Percentiles rank a stretch among this genome's conserved stretches.
phyloP scores from a whole-genome alignment of 2,888 invertebrate genomes.

The Amblyjoppa proteus region DNA sequence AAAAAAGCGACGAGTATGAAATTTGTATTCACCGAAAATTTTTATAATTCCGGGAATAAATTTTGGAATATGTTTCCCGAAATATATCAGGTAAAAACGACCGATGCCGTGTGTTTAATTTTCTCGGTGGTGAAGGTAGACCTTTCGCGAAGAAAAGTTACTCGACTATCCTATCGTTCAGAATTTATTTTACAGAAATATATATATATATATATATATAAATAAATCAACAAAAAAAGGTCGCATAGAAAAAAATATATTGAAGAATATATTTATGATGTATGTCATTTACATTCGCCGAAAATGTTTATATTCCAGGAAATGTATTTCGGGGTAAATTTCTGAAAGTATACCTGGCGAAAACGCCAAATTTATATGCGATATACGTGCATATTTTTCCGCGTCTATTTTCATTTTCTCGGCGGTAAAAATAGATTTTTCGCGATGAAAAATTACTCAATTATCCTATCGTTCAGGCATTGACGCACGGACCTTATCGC shows the following conservation, averaged over 20 bases:
- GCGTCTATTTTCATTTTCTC: background rate
- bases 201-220: no score
- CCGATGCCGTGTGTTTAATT: background rate
- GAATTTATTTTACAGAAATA: no score
- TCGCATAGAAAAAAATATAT: no score
- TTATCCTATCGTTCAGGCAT: background rate
- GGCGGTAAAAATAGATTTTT: background rate
- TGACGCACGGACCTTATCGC: slow-evolving; percentile 26
- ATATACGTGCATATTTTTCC: background rate
- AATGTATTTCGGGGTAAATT: background rate
- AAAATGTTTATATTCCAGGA: background rate
- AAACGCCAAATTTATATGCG: background rate
- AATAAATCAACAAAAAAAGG: background rate
- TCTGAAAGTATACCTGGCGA: background rate
- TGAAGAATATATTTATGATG: no score
- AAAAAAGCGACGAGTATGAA: background rate
- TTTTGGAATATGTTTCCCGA: background rate
- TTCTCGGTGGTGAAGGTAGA: background rate
- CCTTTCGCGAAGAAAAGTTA: background rate
- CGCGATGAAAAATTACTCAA: background rate
- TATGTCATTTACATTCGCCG: no score
- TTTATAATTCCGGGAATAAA: background rate
- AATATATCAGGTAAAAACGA: background rate
- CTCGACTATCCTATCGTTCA: background rate
- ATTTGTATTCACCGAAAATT: background rate